Evolutionary conservation across 2,797 vertebrate species (phyloP).

Genomic region (Enteromius unitaeniatus): DNA sequence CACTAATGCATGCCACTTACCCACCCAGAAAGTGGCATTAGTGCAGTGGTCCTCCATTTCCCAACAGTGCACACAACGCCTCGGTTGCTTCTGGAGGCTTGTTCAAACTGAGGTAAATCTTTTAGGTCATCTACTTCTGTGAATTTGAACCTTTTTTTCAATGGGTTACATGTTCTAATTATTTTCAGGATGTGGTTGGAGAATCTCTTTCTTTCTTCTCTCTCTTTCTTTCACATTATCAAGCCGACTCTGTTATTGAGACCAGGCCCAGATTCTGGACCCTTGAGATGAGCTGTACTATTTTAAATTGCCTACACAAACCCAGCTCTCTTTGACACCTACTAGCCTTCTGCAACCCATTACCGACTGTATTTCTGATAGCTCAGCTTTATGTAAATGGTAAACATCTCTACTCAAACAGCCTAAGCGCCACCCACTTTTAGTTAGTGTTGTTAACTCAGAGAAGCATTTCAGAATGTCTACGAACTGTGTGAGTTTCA

Average conservation of each 20-base stretch:
- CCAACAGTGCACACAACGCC: constrained; percentile 30
- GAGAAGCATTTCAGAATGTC: neutral
- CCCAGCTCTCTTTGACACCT: constrained; percentile 4
- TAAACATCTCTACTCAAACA: neutral
- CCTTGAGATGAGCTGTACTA: constrained; percentile 41
- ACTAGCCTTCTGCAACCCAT: constrained; percentile 9
- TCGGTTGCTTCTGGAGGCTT: constrained; percentile 47
- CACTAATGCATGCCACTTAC: constrained; percentile 38
- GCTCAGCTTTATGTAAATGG: constrained; percentile 39
- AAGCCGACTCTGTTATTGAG: constrained; percentile 44
- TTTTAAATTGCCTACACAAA: constrained; percentile 28
- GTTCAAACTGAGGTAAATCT: constrained; percentile 58
- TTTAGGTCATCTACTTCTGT: constrained; percentile 51
- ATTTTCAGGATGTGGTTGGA: constrained; percentile 54
- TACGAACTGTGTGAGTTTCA: neutral
- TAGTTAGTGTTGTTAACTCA: neutral
- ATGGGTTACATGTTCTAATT: constrained; percentile 62
- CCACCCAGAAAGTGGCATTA: constrained; percentile 39
- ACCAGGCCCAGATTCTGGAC: constrained; percentile 32
- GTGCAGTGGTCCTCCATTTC: constrained; percentile 35
- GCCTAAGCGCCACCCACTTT: neutral
- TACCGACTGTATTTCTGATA: constrained; percentile 18
- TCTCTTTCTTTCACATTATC: constrained; percentile 33
- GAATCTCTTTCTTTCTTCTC: constrained; percentile 35
- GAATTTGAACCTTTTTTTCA: constrained; percentile 57